Evolutionary conservation across 2,113 vertebrate species (phyloP).

Genomic region (Procavia capensis): DNA sequence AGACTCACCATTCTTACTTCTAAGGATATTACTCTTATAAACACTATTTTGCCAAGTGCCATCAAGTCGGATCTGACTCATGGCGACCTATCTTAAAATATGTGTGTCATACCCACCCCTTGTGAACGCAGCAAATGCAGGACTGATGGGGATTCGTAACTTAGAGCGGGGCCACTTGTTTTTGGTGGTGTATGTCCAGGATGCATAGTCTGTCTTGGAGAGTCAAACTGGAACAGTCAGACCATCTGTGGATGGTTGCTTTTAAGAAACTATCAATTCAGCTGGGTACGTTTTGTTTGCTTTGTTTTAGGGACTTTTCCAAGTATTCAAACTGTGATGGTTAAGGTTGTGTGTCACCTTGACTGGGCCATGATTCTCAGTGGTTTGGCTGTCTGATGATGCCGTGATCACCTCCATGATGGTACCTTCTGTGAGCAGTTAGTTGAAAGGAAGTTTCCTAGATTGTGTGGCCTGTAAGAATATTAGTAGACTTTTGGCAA

Average conservation of each 20-base stretch:
- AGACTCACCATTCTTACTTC: too few relatives aligned
- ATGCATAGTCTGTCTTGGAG: neutral
- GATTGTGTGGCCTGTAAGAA: too few relatives aligned
- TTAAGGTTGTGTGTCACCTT: too few relatives aligned
- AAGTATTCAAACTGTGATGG: neutral
- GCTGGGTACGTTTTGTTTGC: neutral
- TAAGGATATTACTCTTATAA: neutral
- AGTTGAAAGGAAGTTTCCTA: too few relatives aligned
- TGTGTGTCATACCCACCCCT: neutral
- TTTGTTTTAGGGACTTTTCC: neutral
- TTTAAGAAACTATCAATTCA: neutral
- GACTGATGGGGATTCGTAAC: too few relatives aligned
- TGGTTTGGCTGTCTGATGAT: too few relatives aligned
- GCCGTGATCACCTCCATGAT: too few relatives aligned
- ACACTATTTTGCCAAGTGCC: neutral
- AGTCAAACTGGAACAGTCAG: neutral
- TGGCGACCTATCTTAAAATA: neutral
- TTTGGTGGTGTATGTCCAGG: neutral
- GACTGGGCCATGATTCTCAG: too few relatives aligned
- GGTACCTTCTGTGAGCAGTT: too few relatives aligned
- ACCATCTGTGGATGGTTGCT: neutral
- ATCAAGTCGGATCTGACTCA: too few relatives aligned
- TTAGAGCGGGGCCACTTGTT: neutral
- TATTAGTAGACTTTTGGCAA: too few relatives aligned
- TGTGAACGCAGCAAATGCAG: neutral